phyloP scores from a whole-genome alignment of 1,140 invertebrate genomes.

The Magallana angulata region DNA sequence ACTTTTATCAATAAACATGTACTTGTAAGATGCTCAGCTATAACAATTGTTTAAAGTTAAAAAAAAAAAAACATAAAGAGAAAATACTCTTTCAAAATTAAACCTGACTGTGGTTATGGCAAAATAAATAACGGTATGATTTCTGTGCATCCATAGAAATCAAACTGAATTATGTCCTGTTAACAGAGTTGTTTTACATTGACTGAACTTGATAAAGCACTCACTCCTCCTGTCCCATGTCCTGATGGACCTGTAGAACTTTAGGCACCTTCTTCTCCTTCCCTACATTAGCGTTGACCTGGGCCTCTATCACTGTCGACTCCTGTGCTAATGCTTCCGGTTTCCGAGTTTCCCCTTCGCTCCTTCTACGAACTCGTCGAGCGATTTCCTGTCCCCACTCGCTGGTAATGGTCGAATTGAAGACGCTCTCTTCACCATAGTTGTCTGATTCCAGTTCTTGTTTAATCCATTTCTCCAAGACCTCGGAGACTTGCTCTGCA shows the following conservation, averaged over 20 bases:
- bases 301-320: slow-evolving; percentile 37
- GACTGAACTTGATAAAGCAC: not conserved
- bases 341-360: not conserved
- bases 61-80: no score
- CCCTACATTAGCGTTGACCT: slow-evolving; percentile 50
- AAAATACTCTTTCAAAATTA: no score
- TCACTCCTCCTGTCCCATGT: slow-evolving; percentile 75
- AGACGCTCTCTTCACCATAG: slow-evolving; percentile 68
- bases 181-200: no score
- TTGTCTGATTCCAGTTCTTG: slow-evolving; percentile 63
- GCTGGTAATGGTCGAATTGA: slow-evolving; percentile 69
- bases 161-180: no score
- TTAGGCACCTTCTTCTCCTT: slow-evolving; percentile 10
- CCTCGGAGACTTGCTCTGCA: slow-evolving; percentile 72
- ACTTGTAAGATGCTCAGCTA: no score
- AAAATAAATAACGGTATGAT: no score
- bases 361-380: slow-evolving; percentile 27
- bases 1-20: no score
- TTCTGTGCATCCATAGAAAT: no score
- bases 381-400: slow-evolving; percentile 64
- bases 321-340: slow-evolving; percentile 1
- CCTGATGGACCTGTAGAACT: slow-evolving; percentile 69
- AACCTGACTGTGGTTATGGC: no score
- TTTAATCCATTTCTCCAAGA: slow-evolving; percentile 68
- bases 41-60: no score